Conservation (phyloP, 2,888 invertebrate genomes). For the Caradrina clavipalpis region DNA sequence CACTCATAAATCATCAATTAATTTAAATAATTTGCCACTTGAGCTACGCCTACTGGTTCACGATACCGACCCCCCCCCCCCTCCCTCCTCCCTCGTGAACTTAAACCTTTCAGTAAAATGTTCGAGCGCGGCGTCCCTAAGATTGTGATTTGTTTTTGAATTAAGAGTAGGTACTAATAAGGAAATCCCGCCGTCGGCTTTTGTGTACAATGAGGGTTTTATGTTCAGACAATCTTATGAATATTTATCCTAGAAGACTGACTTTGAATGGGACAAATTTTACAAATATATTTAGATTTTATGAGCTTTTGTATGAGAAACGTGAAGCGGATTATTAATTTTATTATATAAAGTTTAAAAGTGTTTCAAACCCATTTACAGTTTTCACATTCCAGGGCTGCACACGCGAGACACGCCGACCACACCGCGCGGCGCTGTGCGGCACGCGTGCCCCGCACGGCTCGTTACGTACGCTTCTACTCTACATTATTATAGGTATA, state of each 20-base stretch:
- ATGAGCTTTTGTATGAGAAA: constrained; percentile 14
- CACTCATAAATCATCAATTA: constrained; percentile 66
- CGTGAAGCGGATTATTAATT: constrained; percentile 12
- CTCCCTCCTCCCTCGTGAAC: background rate
- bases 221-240: constrained; percentile 38
- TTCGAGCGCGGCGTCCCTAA: constrained; percentile 9
- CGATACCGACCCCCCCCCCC: background rate
- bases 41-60: background rate
- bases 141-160: constrained; percentile 51
- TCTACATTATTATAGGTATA: too few species aligned
- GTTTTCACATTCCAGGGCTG: too few species aligned
- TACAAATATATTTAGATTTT: constrained; percentile 24
- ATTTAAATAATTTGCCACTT: constrained; percentile 66
- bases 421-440: too few species aligned
- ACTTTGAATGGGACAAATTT: constrained; percentile 30
- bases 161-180: constrained; percentile 43
- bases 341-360: background rate
- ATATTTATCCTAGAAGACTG: constrained; percentile 43
- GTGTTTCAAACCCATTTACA: background rate
- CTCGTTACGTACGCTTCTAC: too few species aligned
- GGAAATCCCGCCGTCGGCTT: constrained; percentile 30
- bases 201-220: constrained; percentile 29
- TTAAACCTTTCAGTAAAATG: constrained; percentile 16
- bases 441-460: too few species aligned
- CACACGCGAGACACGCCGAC: too few species aligned